phyloP scores from a whole-genome alignment of 1,140 invertebrate species.

The Argopecten irradians region DNA sequence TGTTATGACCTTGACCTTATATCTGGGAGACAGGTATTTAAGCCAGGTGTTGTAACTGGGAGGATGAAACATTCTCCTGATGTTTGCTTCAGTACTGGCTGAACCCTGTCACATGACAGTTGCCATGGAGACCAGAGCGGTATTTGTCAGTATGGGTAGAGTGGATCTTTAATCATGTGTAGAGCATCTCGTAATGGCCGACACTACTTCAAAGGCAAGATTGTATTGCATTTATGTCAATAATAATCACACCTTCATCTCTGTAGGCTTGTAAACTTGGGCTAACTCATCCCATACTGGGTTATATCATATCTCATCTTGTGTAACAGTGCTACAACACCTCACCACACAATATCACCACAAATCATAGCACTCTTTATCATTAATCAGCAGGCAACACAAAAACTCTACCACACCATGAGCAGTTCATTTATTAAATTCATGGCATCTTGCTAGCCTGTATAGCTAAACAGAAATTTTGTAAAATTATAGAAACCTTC shows the following conservation, averaged over 20 bases:
- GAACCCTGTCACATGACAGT: not conserved
- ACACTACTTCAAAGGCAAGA: not conserved
- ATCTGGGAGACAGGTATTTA: not conserved
- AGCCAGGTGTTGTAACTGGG: not conserved
- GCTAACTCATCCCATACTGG: too few species aligned
- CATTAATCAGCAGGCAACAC: too few species aligned
- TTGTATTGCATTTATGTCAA: not conserved
- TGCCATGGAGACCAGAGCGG: not conserved
- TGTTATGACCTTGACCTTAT: conserved; percentile 12
- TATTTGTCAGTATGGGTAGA: not conserved
- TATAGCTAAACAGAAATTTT: too few species aligned
- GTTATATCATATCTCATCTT: too few species aligned
- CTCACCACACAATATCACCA: too few species aligned
- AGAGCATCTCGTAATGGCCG: not conserved
- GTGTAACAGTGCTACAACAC: too few species aligned
- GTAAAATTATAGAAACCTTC: too few species aligned
- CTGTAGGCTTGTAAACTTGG: not conserved
- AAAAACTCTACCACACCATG: too few species aligned
- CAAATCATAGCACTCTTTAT: too few species aligned
- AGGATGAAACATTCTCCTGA: not conserved
- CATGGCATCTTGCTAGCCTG: too few species aligned
- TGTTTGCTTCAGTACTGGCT: not conserved
- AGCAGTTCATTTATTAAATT: too few species aligned
- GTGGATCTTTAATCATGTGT: not conserved
- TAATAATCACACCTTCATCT: not conserved